phyloP scores from a whole-genome alignment of 2,888 invertebrate genomes.

The Campaea margaritaria region DNA sequence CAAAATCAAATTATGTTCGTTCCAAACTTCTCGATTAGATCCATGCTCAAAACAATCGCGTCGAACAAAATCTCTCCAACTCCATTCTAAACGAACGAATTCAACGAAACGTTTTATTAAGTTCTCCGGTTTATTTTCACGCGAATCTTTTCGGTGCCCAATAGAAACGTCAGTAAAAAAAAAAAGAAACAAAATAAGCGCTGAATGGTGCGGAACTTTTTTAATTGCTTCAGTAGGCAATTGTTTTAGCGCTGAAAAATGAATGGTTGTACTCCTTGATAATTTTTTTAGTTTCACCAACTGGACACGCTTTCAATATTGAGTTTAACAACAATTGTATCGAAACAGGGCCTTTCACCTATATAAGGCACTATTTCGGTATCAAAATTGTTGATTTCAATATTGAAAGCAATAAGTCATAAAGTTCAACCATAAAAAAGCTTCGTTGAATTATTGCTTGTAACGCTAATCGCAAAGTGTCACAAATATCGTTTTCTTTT shows the following conservation, averaged over 20 bases:
- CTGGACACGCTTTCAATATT: no score
- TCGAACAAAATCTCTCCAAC: slow-evolving; percentile 35
- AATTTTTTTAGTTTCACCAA: no score
- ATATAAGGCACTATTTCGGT: background rate
- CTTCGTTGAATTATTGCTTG: no score
- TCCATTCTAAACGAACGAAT: slow-evolving; percentile 29
- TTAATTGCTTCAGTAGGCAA: slow-evolving; percentile 10
- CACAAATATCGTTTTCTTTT: no score
- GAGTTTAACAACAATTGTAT: no score
- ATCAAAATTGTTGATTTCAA: no score
- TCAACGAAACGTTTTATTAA: slow-evolving; percentile 36
- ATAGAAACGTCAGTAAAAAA: slow-evolving; percentile 27
- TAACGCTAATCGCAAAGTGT: no score
- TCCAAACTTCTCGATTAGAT: slow-evolving; percentile 37
- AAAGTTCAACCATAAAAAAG: no score
- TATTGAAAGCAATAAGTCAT: no score
- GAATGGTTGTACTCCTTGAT: background rate
- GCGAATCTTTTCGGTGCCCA: slow-evolving; percentile 23
- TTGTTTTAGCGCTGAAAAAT: slow-evolving; percentile 7
- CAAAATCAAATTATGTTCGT: slow-evolving; percentile 26
- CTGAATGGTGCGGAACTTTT: slow-evolving; percentile 15
- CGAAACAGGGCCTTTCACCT: no score
- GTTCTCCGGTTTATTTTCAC: slow-evolving; percentile 32
- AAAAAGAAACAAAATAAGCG: slow-evolving; percentile 14
- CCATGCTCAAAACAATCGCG: slow-evolving; percentile 36